Conservation (phyloP, 1,140 invertebrate genomes). For the Camponotus vicinus region DNA sequence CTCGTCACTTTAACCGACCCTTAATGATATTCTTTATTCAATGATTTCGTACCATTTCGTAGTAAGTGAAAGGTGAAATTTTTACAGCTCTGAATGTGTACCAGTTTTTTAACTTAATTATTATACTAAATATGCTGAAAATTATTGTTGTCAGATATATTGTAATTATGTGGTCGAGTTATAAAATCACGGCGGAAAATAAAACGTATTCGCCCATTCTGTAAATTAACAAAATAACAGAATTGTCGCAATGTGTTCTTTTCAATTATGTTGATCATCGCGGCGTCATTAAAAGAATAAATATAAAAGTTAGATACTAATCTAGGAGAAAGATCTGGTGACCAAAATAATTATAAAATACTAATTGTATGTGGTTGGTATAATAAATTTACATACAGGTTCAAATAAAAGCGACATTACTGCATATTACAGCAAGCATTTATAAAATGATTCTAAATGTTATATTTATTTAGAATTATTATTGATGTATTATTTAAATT, state of each 20-base stretch:
- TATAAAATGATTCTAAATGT: background rate
- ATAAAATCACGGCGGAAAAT: slow-evolving; percentile 91
- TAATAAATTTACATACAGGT: background rate
- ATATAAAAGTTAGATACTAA: background rate
- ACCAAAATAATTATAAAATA: background rate
- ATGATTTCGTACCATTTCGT: too few relatives aligned
- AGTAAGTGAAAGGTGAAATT: too few relatives aligned
- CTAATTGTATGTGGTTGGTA: background rate
- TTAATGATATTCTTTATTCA: too few relatives aligned
- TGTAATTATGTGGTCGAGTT: background rate
- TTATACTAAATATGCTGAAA: background rate
- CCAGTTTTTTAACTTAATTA: background rate
- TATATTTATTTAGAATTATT: too few relatives aligned
- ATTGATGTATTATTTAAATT: too few relatives aligned
- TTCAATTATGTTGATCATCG: slow-evolving; percentile 86
- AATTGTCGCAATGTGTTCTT: slow-evolving; percentile 99
- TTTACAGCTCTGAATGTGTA: too few relatives aligned
- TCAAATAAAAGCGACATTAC: background rate
- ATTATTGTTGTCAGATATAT: background rate
- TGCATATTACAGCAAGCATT: background rate
- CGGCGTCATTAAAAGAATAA: background rate
- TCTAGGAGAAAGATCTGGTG: too few relatives aligned
- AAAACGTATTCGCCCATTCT: slow-evolving; percentile 91
- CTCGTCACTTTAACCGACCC: too few relatives aligned
- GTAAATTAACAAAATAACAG: slow-evolving; percentile 95